Evolutionary conservation across 2,888 invertebrate species (phyloP).

Genomic region (Erebia aethiops): DNA sequence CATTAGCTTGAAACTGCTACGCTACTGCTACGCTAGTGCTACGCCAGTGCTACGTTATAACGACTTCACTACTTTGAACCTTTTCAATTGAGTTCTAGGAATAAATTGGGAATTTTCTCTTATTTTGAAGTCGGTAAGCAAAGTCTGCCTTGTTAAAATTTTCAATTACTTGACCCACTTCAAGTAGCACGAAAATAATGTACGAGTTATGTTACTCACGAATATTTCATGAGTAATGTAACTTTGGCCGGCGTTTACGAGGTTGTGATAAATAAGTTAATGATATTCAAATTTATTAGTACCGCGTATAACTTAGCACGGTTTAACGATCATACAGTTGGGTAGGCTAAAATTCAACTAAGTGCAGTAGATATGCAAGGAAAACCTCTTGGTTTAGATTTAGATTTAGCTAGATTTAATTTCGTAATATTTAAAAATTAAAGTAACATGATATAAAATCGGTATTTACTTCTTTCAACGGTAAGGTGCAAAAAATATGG

Average conservation of each 20-base stretch:
- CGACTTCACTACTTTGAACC: background rate
- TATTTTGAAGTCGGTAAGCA: too few species aligned
- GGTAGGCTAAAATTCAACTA: background rate
- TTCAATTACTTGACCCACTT: background rate
- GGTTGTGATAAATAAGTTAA: constrained; percentile 19
- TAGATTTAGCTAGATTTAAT: too few species aligned
- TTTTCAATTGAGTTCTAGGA: background rate
- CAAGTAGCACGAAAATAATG: background rate
- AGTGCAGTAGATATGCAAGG: too few species aligned
- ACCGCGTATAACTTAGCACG: constrained; percentile 2
- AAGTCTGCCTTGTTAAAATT: too few species aligned
- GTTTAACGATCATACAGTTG: background rate
- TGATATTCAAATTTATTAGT: constrained; percentile 28
- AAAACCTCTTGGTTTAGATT: too few species aligned
- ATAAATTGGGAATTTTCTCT: too few species aligned
- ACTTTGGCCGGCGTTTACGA: constrained; percentile 17
- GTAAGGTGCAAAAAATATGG: too few species aligned
- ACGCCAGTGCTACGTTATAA: too few species aligned
- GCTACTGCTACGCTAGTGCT: constrained; percentile 5
- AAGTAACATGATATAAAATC: too few species aligned
- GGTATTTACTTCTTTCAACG: too few species aligned
- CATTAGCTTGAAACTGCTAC: background rate
- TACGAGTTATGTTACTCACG: background rate
- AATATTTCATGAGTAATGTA: constrained; percentile 6
- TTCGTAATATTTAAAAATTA: too few species aligned